Conservation (phyloP, 2,888 invertebrate species). For the Lycaena phlaeas region DNA sequence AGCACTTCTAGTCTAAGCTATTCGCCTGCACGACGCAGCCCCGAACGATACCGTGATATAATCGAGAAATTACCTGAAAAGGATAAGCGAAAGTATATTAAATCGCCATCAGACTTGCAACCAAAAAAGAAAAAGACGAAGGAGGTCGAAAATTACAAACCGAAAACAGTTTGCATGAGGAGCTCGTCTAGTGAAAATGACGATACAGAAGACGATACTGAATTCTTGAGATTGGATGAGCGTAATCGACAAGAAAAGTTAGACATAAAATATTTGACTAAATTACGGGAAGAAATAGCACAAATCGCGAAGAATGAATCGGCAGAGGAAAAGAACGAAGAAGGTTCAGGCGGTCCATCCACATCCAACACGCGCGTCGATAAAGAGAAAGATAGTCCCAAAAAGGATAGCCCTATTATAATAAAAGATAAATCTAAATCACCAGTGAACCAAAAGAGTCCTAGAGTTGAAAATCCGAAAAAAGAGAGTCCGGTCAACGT, state of each 20-base stretch:
- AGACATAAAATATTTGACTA: conserved; percentile 76
- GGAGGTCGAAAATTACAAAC: conserved; percentile 33
- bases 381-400: conserved; percentile 16
- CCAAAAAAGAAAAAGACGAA: conserved; percentile 42
- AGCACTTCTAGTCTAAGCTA: conserved; percentile 76
- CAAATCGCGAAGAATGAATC: conserved; percentile 78
- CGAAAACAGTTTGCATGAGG: conserved; percentile 68
- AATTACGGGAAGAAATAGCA: conserved; percentile 77
- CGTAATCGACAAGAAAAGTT: conserved; percentile 69
- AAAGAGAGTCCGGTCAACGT: conserved; percentile 31
- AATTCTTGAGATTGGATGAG: conserved; percentile 65
- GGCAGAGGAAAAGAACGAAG: conserved; percentile 33
- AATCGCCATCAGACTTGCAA: conserved; percentile 50
- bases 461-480: conserved; percentile 21
- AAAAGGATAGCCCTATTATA: conserved; percentile 16
- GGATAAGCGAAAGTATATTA: conserved; percentile 66
- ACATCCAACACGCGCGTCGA: conserved; percentile 28
- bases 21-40: conserved; percentile 78
- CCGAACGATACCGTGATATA: conserved; percentile 79
- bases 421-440: conserved; percentile 12
- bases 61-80: conserved; percentile 72
- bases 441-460: conserved; percentile 15
- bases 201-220: conserved; percentile 59
- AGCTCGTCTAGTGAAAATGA: conserved; percentile 75
- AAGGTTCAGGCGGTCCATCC: conserved; percentile 36